A percentile compares a stretch with the other conserved stretches of the same genome.
These are phyloP conservation scores for Sminthopsis crassicaudata DNA, from an alignment of 2,113 vertebrate genomes.

Conservation along the genomic window DNA sequence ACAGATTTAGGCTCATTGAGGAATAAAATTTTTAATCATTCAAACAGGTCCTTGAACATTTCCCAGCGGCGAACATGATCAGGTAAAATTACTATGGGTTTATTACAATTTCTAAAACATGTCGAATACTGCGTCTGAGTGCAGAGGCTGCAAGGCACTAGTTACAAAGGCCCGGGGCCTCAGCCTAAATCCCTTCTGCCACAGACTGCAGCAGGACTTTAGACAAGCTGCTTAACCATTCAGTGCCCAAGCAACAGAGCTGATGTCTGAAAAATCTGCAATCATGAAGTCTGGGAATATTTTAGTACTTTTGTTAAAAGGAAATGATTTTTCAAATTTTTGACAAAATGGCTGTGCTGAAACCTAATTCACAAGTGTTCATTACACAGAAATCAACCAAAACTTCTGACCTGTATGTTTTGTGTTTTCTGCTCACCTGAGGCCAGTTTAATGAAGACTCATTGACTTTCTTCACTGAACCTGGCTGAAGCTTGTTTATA, in stretches of 20 bases:
- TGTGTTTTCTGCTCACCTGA: conserved; percentile 87
- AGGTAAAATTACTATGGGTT: not conserved
- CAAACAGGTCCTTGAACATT: not conserved
- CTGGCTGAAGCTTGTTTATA: conserved; percentile 95
- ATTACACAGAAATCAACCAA: not conserved
- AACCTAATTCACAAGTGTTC: not conserved
- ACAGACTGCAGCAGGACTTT: not conserved
- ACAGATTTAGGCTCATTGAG: not conserved
- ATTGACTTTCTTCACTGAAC: conserved; percentile 95
- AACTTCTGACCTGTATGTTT: not conserved
- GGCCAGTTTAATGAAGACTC: conserved; percentile 97
- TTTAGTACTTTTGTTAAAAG: not conserved
- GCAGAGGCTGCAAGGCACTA: not conserved
- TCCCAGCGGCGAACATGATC: not conserved
- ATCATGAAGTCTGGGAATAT: not conserved
- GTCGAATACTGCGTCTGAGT: not conserved
- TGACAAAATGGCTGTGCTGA: not conserved
- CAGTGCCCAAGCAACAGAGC: not conserved
- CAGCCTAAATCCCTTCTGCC: not conserved
- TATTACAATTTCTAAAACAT: not conserved
- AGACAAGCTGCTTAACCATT: not conserved
- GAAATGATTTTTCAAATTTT: not conserved
- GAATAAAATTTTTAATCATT: not conserved
- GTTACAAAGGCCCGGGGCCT: not conserved
- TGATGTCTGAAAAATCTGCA: not conserved